Conservation (phyloP, 2,113 vertebrate species). For the Oncorhynchus gorbuscha region DNA sequence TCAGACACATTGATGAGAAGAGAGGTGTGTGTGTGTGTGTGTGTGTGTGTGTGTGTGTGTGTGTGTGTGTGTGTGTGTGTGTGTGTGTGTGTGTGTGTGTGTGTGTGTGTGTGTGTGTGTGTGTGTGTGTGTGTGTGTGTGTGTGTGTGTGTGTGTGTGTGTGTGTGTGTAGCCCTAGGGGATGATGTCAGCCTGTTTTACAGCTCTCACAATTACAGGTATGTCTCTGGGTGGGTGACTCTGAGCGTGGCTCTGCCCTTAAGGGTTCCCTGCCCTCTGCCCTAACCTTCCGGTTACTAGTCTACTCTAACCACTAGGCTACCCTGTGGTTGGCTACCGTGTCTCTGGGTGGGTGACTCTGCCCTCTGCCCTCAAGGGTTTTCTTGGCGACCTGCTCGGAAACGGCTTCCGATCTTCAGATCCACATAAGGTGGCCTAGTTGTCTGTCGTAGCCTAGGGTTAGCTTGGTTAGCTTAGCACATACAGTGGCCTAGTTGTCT, state of each 20-base stretch:
- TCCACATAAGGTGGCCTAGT: background rate
- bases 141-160: constrained; percentile 19
- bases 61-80: too few species aligned
- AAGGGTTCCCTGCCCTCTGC: too few species aligned
- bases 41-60: too few species aligned
- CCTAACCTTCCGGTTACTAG: too few species aligned
- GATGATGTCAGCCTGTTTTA: constrained; percentile 68
- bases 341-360: constrained; percentile 37
- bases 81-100: constrained; percentile 26
- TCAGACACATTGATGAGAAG: too few species aligned
- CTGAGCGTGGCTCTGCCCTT: too few species aligned
- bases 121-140: too few species aligned
- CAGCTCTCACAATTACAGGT: constrained; percentile 62
- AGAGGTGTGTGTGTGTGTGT: too few species aligned
- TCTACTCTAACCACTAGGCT: too few species aligned
- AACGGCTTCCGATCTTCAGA: constrained; percentile 19
- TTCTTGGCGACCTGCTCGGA: constrained; percentile 47
- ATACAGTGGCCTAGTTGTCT: too few species aligned
- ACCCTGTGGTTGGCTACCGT: background rate
- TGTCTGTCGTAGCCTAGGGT: too few species aligned
- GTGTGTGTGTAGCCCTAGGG: constrained; percentile 21
- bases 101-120: constrained; percentile 19
- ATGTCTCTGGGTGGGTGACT: constrained; percentile 40
- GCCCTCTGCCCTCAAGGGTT: constrained; percentile 30
- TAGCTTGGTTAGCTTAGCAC: too few species aligned